Evolutionary conservation across 2,888 invertebrate species (phyloP), one percentile per base, ranked within the genome.

Genomic region (Troides helena): DNA sequence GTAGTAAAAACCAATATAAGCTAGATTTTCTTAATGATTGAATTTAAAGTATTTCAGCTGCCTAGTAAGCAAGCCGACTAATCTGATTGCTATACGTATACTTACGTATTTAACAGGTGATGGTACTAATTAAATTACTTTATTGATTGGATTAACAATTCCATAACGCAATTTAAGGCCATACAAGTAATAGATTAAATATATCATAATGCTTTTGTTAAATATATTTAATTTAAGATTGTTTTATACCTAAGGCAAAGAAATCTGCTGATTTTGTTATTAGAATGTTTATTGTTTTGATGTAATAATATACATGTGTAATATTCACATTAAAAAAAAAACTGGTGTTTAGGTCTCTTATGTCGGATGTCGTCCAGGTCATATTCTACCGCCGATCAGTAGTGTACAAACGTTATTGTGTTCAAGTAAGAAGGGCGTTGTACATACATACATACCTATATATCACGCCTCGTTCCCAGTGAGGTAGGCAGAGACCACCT

Each of bases 61-160:
- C 18, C 17, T 50, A 14, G n/a, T 56, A 14, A 56, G 12, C 7
- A 18, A 4, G 21, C 18, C 21, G 57, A 21, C 57, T 57, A 10
- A 21, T 21, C 21, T 57, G 57, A 6, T 57, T 10, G 57, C n/a
- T 18, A 50, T 50, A 50, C 18, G 56, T 56, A 7, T 39, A 56
- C 56, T 30, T 5, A 30, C 30, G 62, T 21, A 63, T 8, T 63
- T 68, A 59, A 59, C n/a, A 21, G 50, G 30, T 62, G 46, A 63
- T 23, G 21, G 25, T 60, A 53, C 58, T 70, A 70, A 70, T 66
- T 58, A 59, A 66, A 70, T 70, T 70, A 70, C 53, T 66, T 53
- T 59, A 66, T 62, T 70, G 66, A 70, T 70, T 70, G 66, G 70
- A 70, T 70, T 70, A 70, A 60, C 50, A 39, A n/a, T 39, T 53